Base-by-base conservation (phyloP, 2,797 vertebrate species). In the Erethizon dorsatum region DNA sequence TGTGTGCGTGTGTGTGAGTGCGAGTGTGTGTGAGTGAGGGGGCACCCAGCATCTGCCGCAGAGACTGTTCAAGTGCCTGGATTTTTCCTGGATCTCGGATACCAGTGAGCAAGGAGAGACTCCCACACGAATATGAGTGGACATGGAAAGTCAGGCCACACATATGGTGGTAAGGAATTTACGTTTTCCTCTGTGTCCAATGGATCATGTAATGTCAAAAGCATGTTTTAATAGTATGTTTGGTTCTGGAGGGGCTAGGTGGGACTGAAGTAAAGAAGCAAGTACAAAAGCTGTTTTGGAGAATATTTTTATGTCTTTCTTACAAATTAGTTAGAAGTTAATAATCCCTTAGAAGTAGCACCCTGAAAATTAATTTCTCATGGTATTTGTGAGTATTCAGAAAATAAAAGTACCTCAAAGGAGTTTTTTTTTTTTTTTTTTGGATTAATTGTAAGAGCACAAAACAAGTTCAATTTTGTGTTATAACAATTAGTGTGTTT, bases 111-210 rank as follows among this genome's bases (percentile, higher is more conserved):
- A 47, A 45, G n/a, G 22, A 24, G 17, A 63, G 22, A 86, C 8
- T 18, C 5, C 1, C 0, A 10, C 0, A 5, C 3, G 6, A 11
- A 15, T 20, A 6, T 1, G 31, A 8, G 20, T 54, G 14, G 77
- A 54, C 10, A 0, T 12, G 12, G 5, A 28, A 37, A 10, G 13
- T 6, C 6, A 14, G 56, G 22, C 4, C 37, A 6, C 17, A 4
- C 4, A 41, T 15, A 31, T 0, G 56, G 2, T 31, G 33, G 47
- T 78, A 56, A 88, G 20, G 6, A 41, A 78, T 69, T 80, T 67
- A 13, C 28, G 9, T 63, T 90, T 85, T 63, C 33, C 6, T 89
- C 41, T 73, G 5, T 45, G 14, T 50, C 17, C 12, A n/a, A n/a
- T 2, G 77, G 28, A 1, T 65, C 28, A 33, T 11, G 5, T 11